phyloP scores from a whole-genome alignment of 92 coral and sea anemone species.

The Ricordea florida region DNA sequence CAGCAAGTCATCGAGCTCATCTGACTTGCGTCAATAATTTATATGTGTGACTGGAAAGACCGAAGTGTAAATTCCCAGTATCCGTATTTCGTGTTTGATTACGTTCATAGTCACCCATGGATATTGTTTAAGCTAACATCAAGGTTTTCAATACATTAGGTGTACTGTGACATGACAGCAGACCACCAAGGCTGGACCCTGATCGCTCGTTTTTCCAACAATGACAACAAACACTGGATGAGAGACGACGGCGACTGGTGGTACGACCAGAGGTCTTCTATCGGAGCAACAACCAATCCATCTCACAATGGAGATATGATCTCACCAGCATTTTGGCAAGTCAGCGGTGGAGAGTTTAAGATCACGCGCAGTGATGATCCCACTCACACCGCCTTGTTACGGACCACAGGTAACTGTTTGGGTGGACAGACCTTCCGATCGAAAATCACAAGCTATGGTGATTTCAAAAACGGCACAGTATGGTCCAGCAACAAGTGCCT shows the following conservation, averaged over 20 bases:
- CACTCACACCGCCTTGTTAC: constrained; percentile 11
- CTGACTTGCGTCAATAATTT: too few relatives aligned
- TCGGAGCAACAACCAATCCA: neutral
- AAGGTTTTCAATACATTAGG: too few relatives aligned
- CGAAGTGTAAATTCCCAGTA: too few relatives aligned
- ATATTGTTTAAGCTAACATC: too few relatives aligned
- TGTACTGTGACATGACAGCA: constrained; percentile 1
- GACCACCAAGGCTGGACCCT: constrained; percentile 9
- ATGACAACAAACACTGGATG: constrained; percentile 27
- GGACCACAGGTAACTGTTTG: constrained; percentile 1
- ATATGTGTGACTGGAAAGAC: too few relatives aligned
- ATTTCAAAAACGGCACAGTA: constrained; percentile 15
- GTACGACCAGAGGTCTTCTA: neutral
- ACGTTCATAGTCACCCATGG: too few relatives aligned
- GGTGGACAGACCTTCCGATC: constrained; percentile 35
- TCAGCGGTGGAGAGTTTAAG: constrained; percentile 22
- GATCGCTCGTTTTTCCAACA: constrained; percentile 8
- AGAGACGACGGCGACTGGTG: constrained; percentile 1
- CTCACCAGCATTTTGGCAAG: constrained; percentile 40
- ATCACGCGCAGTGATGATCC: constrained; percentile 49
- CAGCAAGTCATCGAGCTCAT: too few relatives aligned
- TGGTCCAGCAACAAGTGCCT: constrained; percentile 36
- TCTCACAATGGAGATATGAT: constrained; percentile 35
- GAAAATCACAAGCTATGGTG: constrained; percentile 35
- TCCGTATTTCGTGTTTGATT: too few relatives aligned